Percentiles rank a stretch among this genome's conserved stretches.
These are phyloP conservation scores for Chouioia cunea DNA, from an alignment of 2,888 invertebrate genomes.

Conservation along the genomic window DNA sequence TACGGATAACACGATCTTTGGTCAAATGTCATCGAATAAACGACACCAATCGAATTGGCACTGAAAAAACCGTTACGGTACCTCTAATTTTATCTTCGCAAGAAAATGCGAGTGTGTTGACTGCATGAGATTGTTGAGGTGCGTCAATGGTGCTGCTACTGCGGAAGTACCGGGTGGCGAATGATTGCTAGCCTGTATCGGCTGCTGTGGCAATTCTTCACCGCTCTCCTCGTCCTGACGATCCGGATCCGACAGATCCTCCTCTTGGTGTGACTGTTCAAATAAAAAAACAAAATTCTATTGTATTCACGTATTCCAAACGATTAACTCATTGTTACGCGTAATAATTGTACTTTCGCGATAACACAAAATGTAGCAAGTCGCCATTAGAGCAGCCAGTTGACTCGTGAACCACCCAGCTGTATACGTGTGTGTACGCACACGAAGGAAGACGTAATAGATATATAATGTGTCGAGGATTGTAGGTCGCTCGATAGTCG, in stretches of 20 bases:
- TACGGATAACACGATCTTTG: no score
- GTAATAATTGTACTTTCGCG: no score
- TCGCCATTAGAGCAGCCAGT: no score
- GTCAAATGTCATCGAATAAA: no score
- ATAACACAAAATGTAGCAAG: no score
- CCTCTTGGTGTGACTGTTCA: slow-evolving; percentile 73
- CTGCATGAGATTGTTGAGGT: slow-evolving; percentile 72
- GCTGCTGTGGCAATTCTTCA: slow-evolving; percentile 66
- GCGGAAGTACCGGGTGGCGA: slow-evolving; percentile 56
- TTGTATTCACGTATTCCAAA: no score
- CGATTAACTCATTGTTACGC: no score
- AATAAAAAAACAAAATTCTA: slow-evolving; percentile 39
- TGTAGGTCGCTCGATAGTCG: slow-evolving; percentile 50
- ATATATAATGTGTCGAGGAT: neutral
- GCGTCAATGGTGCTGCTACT: slow-evolving; percentile 66
- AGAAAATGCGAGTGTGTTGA: slow-evolving; percentile 72
- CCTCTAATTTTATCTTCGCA: slow-evolving; percentile 65
- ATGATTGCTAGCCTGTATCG: slow-evolving; percentile 61
- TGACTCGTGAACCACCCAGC: no score
- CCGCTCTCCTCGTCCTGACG: slow-evolving; percentile 72
- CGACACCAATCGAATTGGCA: no score
- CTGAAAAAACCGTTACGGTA: slow-evolving; percentile 49
- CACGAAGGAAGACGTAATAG: no score
- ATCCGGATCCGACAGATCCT: slow-evolving; percentile 72
- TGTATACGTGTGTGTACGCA: neutral